Evolutionary conservation across 2,113 vertebrate species (phyloP), one percentile per base, ranked within the genome.

Genomic region (Galbula dea): DNA sequence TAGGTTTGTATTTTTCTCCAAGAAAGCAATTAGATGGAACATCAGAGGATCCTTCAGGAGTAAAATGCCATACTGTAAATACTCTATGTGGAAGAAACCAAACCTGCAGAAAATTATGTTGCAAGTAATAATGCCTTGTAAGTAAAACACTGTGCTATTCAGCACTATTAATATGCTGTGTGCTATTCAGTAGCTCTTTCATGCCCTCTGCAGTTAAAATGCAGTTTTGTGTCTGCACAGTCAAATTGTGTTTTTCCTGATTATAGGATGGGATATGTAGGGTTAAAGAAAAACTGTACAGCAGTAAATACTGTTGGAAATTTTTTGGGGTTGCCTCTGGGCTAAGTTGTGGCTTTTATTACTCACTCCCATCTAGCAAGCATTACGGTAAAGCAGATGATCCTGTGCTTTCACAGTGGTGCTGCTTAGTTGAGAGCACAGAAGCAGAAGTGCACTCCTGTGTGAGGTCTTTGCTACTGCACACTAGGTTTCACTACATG

Each of bases 131-230:
- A 15, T 10, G 29, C 46, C 41, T 39, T 62, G 27, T 27, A 48
- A 85, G 34, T 41, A 39, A 85, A 91, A 11, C 34, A 18, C 20
- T 46, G 41, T 32, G 52, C 29, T 24, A 27, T 95, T 96, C 86
- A 74, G 77, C n/a, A n/a, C n/a, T n/a, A n/a, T n/a, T n/a, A n/a
- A n/a, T n/a, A n/a, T n/a, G n/a, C n/a, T n/a, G n/a, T n/a, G n/a
- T n/a, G 32, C 71, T 90, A 27, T 95, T 96, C 86, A 74, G 77
- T 54, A 78, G 95, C 93, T 95, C 91, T 95, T 93, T 96, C 58
- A 69, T 55, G 96, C 97, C 95, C 96, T 87, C 96, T 97, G 86
- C 96, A 89, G 93, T 96, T 89, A 45, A 93, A 93, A 89, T 29
- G 49, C 24, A 66, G 59, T 5, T 85, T 87, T 67, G 34, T 85